These are phyloP conservation scores for Campoletis sonorensis DNA, from an alignment of 1,140 invertebrate species.

Conservation along the genomic window DNA sequence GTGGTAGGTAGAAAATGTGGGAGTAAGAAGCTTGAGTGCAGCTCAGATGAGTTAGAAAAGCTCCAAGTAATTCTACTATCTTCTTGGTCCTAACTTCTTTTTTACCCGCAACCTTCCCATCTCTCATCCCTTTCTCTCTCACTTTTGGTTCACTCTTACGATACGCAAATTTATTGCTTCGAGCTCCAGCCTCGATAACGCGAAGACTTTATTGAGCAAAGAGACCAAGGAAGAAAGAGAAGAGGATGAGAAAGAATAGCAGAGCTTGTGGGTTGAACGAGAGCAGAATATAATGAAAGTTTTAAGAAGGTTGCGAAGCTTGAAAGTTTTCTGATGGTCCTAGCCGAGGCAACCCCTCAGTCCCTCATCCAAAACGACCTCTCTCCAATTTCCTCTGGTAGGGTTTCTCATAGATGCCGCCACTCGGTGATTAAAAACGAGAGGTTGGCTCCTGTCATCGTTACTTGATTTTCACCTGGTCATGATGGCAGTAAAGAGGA, in stretches of 20 bases:
- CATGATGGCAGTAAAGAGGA: constrained; percentile 20
- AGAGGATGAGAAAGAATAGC: neutral
- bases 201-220: neutral
- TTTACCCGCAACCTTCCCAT: neutral
- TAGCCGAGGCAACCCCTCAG: neutral
- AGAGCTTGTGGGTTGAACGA: neutral
- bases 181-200: constrained; percentile 11
- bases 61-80: constrained; percentile 17
- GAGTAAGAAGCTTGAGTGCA: constrained; percentile 14
- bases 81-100: constrained; percentile 8
- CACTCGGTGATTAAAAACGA: constrained; percentile 47
- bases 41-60: constrained; percentile 23
- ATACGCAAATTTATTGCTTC: constrained; percentile 52
- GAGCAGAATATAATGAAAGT: constrained; percentile 24
- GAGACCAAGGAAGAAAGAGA: neutral
- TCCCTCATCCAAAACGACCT: neutral
- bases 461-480: neutral
- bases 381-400: neutral
- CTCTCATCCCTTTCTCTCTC: constrained; percentile 13
- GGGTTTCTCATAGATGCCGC: neutral
- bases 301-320: neutral
- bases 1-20: constrained; percentile 43
- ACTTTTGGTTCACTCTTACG: neutral
- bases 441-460: constrained; percentile 32
- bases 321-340: constrained; percentile 21